Evolutionary conservation across 2,888 invertebrate genomes (phyloP).

Genomic region (Meghimatium bilineatum): DNA sequence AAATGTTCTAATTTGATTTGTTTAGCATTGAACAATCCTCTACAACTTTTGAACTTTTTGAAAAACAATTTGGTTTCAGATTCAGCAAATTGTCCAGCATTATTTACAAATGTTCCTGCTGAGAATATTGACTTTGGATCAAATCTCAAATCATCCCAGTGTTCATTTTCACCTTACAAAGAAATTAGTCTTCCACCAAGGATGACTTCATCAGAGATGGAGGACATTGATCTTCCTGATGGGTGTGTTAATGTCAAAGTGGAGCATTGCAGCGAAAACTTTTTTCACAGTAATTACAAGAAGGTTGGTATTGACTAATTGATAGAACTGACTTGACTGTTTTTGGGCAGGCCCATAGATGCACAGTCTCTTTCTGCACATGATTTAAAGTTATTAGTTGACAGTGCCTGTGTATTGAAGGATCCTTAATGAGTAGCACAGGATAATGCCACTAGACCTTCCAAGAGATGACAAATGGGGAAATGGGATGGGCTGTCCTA

Average conservation of each 20-base stretch:
- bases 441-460: too few relatives aligned
- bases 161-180: not conserved
- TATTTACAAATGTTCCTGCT: not conserved
- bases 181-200: not conserved
- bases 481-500: too few relatives aligned
- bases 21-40: too few relatives aligned
- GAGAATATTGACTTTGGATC: constrained; percentile 17
- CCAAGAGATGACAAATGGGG: too few relatives aligned
- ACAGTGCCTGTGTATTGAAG: too few relatives aligned
- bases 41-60: too few relatives aligned
- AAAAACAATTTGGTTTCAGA: not conserved
- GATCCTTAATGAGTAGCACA: too few relatives aligned
- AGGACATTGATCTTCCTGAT: constrained; percentile 66
- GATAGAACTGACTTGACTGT: too few relatives aligned
- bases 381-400: too few relatives aligned
- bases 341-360: too few relatives aligned
- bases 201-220: constrained; percentile 28
- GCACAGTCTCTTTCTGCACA: too few relatives aligned
- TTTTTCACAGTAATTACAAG: constrained; percentile 62
- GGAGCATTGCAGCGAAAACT: constrained; percentile 63
- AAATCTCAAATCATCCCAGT: constrained; percentile 3
- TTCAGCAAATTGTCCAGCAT: not conserved
- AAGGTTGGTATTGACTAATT: constrained; percentile 55
- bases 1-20: too few relatives aligned
- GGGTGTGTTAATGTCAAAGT: constrained; percentile 68